Evolutionary conservation across 2,797 vertebrate genomes (phyloP).

Genomic region (Streptopelia turtur): DNA sequence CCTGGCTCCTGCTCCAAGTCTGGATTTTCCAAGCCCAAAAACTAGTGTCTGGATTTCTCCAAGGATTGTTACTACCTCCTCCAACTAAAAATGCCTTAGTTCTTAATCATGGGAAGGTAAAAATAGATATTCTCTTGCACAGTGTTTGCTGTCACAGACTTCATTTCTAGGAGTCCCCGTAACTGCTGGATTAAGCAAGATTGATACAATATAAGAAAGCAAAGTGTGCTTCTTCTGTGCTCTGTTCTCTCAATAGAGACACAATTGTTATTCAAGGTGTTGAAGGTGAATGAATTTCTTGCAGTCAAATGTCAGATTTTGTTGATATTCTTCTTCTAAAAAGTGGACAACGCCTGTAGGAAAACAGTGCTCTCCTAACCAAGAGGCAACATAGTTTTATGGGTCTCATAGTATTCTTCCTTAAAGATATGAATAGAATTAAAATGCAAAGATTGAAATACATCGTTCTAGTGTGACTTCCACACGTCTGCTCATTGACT

Average conservation of each 20-base stretch:
- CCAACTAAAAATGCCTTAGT: background rate
- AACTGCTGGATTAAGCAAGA: background rate
- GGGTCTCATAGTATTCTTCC: background rate
- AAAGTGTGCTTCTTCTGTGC: background rate
- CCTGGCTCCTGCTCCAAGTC: background rate
- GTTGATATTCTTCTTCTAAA: background rate
- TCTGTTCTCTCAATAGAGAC: background rate
- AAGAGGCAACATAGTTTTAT: background rate
- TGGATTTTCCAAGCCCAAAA: background rate
- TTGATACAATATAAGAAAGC: background rate
- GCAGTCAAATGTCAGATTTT: background rate
- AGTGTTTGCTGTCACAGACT: background rate
- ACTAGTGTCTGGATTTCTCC: background rate
- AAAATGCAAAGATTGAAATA: background rate
- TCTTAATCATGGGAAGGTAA: background rate
- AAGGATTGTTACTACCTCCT: background rate
- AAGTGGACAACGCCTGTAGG: background rate
- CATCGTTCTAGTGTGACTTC: background rate
- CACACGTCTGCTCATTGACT: rapidly evolving
- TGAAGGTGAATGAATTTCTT: background rate
- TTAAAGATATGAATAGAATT: background rate
- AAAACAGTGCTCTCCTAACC: background rate
- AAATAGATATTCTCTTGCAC: background rate
- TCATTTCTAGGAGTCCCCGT: background rate
- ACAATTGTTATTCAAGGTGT: background rate